Conservation (phyloP, 2,113 vertebrate genomes). For the Gadus chalcogrammus region DNA sequence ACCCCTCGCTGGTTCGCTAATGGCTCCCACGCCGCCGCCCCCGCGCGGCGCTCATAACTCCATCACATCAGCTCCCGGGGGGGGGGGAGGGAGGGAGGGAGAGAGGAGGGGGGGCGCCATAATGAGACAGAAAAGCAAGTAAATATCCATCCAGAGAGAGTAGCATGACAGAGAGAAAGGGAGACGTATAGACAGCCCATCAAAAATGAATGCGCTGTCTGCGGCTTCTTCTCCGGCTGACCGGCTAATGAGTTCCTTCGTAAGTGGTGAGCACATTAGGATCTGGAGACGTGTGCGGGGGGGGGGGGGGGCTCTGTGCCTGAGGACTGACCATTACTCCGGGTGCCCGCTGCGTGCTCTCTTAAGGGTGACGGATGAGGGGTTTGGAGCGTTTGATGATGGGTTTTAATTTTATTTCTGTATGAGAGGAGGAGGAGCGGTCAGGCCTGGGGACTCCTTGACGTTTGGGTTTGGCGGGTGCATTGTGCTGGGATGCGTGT, state of each 20-base stretch:
- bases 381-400: too few species aligned
- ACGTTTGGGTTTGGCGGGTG: too few species aligned
- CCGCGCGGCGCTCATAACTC: not conserved
- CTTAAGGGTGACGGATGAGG: too few species aligned
- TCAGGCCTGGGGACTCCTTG: too few species aligned
- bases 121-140: conserved; percentile 49
- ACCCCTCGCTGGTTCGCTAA: not conserved
- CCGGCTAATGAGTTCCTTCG: conserved; percentile 72
- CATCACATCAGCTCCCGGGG: not conserved
- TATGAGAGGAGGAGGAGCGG: too few species aligned
- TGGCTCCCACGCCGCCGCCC: not conserved
- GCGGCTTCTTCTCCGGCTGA: conserved; percentile 27
- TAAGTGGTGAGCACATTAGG: conserved; percentile 61
- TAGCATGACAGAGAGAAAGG: conserved; percentile 9
- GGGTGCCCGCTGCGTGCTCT: not conserved
- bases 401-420: too few species aligned
- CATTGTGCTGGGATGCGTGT: too few species aligned
- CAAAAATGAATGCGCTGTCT: conserved; percentile 60
- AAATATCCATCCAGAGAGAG: conserved; percentile 44
- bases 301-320: conserved; percentile 30
- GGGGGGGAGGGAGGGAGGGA: not conserved
- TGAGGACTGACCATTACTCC: conserved; percentile 41
- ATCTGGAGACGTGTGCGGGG: not conserved
- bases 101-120: conserved; percentile 5
- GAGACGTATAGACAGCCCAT: conserved; percentile 48